Percentiles rank a stretch among this genome's conserved stretches.
These are phyloP conservation scores for Urocynchramus pylzowi DNA, from an alignment of 2,113 vertebrate genomes.

Conservation along the genomic window DNA sequence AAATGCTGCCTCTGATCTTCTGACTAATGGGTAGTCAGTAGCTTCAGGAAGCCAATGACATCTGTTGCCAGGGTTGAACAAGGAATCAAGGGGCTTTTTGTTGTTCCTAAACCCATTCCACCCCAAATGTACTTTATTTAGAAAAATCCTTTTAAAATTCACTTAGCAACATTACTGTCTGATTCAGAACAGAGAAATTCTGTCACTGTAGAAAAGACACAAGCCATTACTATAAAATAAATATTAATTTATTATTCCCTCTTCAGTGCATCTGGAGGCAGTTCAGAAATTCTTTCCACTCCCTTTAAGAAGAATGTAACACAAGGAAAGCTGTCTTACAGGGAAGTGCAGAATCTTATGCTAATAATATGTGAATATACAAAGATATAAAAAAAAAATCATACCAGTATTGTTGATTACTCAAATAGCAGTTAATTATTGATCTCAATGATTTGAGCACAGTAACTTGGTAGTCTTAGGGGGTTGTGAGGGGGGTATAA, in stretches of 20 bases:
- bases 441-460: not conserved
- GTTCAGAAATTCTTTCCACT: not conserved
- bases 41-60: not conserved
- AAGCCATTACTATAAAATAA: not conserved
- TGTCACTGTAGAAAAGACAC: not conserved
- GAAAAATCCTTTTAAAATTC: not conserved
- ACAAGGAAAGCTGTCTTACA: not conserved
- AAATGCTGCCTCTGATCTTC: not conserved
- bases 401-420: not conserved
- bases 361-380: not conserved
- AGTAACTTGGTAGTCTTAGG: not conserved
- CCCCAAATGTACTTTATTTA: not conserved
- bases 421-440: not conserved
- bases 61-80: not conserved
- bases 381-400: not conserved
- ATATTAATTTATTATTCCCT: not conserved
- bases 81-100: not conserved
- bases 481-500: fast-evolving
- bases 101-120: not conserved
- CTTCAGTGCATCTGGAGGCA: not conserved
- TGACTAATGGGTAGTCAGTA: not conserved
- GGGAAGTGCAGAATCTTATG: not conserved
- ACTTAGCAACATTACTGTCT: not conserved
- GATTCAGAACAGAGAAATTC: not conserved
- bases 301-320: not conserved